Base-by-base conservation (phyloP, 2,797 vertebrate genomes). In the Pseudochromis fuscus region DNA sequence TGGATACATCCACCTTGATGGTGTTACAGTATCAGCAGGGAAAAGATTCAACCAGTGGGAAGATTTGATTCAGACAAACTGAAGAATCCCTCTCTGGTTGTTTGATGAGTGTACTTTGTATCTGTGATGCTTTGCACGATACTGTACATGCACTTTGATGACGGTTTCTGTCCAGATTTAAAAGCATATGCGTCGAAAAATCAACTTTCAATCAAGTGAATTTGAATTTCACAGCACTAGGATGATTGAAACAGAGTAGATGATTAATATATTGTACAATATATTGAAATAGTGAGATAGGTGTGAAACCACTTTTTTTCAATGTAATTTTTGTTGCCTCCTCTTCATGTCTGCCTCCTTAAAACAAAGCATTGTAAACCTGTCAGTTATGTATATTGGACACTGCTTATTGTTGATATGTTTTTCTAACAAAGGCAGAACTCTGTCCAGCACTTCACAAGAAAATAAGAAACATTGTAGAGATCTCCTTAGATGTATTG, bases 11-110 rank as follows among this genome's bases (percentile, higher is more conserved):
- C 64, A 24, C 52, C 37, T 12, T 24, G 10, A 19, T 38, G 8
- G 25, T 55, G 69, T 77, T 28, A 38, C 75, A 57, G 68, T 57
- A 65, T 42, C 49, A 73, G 37, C 35, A 38, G 55, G 48, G 44
- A 55, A 27, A 59, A 24, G 50, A 58, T 75, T 81, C 57, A 65
- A 48, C 42, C 60, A 46, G 38, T 35, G 56, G 48, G 13, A 31
- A 65, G 38, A 63, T 27, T 3, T 58, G 27, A 59, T 27, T 51
- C 53, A 75, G 24, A 72, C 31, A 28, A 69, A 50, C 35, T 55
- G 16, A 67, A 30, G 48, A 68, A 5, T 53, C 4, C 16, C 7
- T 67, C 23, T 52, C 28, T 68, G 72, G 25, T 51, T 46, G 25
- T 75, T 12, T 68, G 64, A 62, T 44, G 55, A 57, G 10, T 37